phyloP scores from a whole-genome alignment of 2,797 vertebrate species.

The Phyllotis vaccarum region DNA sequence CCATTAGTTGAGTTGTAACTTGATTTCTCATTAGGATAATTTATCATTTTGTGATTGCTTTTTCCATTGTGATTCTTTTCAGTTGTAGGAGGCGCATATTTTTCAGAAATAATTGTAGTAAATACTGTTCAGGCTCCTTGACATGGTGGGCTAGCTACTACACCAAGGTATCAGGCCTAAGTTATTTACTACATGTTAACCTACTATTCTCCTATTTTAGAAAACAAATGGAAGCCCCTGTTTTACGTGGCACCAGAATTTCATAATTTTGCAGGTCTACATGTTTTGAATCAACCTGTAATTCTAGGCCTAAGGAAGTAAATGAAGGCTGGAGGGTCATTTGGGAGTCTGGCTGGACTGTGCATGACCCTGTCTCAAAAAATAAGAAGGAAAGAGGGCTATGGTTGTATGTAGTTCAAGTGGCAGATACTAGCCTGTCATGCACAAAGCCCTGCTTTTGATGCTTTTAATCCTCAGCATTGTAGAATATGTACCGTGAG shows the following conservation, averaged over 20 bases:
- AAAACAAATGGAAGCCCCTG: not conserved
- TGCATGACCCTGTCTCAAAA: not conserved
- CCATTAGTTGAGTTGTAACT: not conserved
- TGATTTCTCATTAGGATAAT: not conserved
- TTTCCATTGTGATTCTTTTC: not conserved
- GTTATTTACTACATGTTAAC: not conserved
- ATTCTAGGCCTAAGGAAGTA: not conserved
- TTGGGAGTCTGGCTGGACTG: not conserved
- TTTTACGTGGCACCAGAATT: not conserved
- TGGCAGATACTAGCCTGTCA: too few relatives aligned
- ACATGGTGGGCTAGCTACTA: not conserved
- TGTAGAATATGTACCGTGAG: too few relatives aligned
- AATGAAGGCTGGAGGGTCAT: not conserved
- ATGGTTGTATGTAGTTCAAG: not conserved
- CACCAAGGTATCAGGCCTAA: not conserved
- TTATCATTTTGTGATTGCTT: not conserved
- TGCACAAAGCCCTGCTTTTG: not conserved
- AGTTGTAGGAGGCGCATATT: not conserved
- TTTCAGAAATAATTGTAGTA: not conserved
- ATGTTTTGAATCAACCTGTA: not conserved
- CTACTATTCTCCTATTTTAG: not conserved
- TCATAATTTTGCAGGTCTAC: not conserved
- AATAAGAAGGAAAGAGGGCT: not conserved
- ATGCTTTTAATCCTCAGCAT: not conserved
- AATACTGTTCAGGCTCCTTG: conserved; percentile 6